Evolutionary conservation across 2,888 invertebrate genomes (phyloP).

Genomic region (Monochamus alternatus): DNA sequence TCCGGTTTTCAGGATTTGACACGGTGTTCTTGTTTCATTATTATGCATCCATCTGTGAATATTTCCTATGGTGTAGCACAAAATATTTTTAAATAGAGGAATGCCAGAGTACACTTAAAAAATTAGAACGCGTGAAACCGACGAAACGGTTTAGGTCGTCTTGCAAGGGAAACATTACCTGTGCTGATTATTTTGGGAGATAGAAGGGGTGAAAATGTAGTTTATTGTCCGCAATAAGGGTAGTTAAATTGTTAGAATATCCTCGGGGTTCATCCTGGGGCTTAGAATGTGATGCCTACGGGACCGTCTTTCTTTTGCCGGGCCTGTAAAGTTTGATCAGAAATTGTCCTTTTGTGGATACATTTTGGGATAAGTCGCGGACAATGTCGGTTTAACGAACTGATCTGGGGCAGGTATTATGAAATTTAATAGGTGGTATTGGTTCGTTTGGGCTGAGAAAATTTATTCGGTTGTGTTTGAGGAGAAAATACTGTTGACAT

Average conservation of each 20-base stretch:
- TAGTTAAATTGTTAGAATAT: conserved; percentile 65
- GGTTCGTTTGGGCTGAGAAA: conserved; percentile 34
- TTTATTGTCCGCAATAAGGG: conserved; percentile 63
- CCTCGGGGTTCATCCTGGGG: conserved; percentile 61
- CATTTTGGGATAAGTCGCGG: conserved; percentile 67
- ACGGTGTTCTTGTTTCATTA: conserved; percentile 56
- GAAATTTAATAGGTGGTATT: conserved; percentile 62
- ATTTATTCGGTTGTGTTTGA: conserved; percentile 15
- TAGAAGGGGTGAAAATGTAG: conserved; percentile 56
- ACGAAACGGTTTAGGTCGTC: background rate
- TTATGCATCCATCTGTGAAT: conserved; percentile 58
- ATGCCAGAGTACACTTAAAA: conserved; percentile 48
- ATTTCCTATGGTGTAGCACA: conserved; percentile 43
- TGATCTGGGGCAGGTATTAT: conserved; percentile 61
- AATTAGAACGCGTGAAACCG: conserved; percentile 54
- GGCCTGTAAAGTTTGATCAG: conserved; percentile 67
- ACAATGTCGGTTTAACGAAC: conserved; percentile 70
- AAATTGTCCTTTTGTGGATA: conserved; percentile 69
- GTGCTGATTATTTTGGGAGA: conserved; percentile 42
- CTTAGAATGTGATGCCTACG: conserved; percentile 46
- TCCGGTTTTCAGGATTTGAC: conserved; percentile 52
- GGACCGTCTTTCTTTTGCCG: conserved; percentile 21
- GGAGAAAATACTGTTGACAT: background rate
- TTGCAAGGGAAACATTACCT: conserved; percentile 44
- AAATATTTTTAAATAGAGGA: conserved; percentile 52